Evolutionary conservation across 2,888 invertebrate genomes (phyloP).

Genomic region (Anthophora plumipes): DNA sequence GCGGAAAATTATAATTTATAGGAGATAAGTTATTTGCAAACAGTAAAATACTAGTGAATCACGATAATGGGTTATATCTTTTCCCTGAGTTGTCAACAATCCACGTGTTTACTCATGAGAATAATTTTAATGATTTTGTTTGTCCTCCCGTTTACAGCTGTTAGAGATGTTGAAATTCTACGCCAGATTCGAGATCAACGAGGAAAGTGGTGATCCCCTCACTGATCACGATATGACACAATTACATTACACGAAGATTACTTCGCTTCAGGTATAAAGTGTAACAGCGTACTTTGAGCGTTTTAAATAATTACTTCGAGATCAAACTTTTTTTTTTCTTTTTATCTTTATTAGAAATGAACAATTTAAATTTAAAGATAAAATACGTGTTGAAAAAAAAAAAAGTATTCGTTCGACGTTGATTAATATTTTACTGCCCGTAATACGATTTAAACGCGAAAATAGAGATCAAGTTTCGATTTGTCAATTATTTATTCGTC

Average conservation of each 20-base stretch:
- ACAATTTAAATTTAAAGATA: too few relatives aligned
- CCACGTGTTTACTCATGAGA: not conserved
- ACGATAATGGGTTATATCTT: slow-evolving; percentile 11
- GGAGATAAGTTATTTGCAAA: not conserved
- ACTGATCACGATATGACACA: slow-evolving; percentile 97
- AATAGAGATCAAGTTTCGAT: not conserved
- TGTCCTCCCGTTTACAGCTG: slow-evolving; percentile 87
- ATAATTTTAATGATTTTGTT: not conserved
- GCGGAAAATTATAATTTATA: too few relatives aligned
- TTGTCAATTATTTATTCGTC: slow-evolving; percentile 4
- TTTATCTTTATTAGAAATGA: too few relatives aligned
- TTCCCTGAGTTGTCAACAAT: slow-evolving; percentile 2
- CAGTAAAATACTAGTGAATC: not conserved
- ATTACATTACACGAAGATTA: slow-evolving; percentile 96
- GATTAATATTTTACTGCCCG: not conserved
- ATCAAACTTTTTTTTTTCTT: not conserved
- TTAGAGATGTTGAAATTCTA: slow-evolving; percentile 98
- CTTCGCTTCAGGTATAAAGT: slow-evolving; percentile 91
- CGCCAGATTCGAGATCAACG: slow-evolving; percentile 98
- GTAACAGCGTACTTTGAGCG: not conserved
- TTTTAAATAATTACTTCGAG: slow-evolving; percentile 4
- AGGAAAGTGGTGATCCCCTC: slow-evolving; percentile 97
- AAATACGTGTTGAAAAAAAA: not conserved
- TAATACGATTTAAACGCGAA: not conserved
- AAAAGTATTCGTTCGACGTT: not conserved